phyloP scores from a whole-genome alignment of 2,797 vertebrate genomes.

The Xiphophorus birchmanni region DNA sequence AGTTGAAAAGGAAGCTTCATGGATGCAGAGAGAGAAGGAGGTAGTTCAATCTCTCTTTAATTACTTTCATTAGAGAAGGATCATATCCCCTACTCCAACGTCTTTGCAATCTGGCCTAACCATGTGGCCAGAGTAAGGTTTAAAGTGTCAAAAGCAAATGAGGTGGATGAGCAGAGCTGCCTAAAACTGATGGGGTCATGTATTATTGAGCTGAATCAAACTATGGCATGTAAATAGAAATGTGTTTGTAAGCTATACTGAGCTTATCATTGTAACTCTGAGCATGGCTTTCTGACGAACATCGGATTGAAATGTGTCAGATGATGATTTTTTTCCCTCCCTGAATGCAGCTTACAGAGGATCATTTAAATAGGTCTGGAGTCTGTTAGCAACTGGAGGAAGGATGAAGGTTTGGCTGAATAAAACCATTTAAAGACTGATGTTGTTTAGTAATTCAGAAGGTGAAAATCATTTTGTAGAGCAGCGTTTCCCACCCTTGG shows the following conservation, averaged over 20 bases:
- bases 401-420: not conserved
- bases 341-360: too few species aligned
- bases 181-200: too few species aligned
- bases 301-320: too few species aligned
- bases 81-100: not conserved
- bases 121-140: too few species aligned
- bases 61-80: not conserved
- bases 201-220: not conserved
- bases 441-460: not conserved
- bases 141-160: too few species aligned
- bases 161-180: too few species aligned
- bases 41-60: not conserved
- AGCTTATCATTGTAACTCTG: not conserved
- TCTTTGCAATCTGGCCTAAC: not conserved
- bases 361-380: not conserved
- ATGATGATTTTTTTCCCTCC: too few species aligned
- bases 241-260: not conserved
- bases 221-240: not conserved
- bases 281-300: not conserved
- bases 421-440: not conserved
- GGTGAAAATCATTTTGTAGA: not conserved
- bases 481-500: not conserved
- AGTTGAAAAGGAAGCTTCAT: too few species aligned
- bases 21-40: not conserved
- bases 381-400: not conserved